Evolutionary conservation across 2,113 vertebrate genomes (phyloP), one percentile per base, ranked within the genome.

Genomic region (Hippoglossus stenolepis): DNA sequence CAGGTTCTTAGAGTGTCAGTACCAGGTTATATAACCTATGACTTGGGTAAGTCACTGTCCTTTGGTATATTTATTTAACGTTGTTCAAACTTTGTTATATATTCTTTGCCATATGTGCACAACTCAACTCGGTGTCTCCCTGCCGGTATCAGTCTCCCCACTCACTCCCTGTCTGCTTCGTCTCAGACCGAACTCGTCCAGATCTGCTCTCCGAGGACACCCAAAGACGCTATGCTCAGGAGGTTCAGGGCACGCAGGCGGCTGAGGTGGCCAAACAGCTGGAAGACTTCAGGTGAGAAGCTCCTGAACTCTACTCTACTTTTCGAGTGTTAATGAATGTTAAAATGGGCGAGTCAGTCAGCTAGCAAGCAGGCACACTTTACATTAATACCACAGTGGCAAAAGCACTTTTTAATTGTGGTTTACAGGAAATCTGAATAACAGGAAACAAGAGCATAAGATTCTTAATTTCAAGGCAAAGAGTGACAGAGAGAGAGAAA

Each of bases 261-360:
- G 7, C 13, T 0, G 89, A 94, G 10, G 89, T 97, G 73, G 56
- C 73, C 66, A 92, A 89, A 47, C 97, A 97, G 92, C 93, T 97
- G 51, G 95, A 97, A 0, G 96, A 97, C 85, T 97, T 96, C 88
- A 95, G 95, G 94, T 96, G 49, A 88, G 75, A 28, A 28, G 57
- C 21, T 5, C 23, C 6, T 57, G 28, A 47, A 11, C 5, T 31
- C 9, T 26, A 17, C 23, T 31, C 12, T 10, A 1, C 47, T 38
- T 10, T 38, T 10, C 5, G 35, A 38, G 35, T 38, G 35, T 38
- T 38, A 38, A 38, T 38, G 35, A 38, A 38, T 38, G 35, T 38
- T 10, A 38, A 38, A 45, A 45, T 45, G 43, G 10, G 11, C 2
- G 2, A 45, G 43, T 45, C 43, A 45, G 43, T 45, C 43, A 45